These are phyloP conservation scores for Carapus acus DNA, from an alignment of 2,797 vertebrate species.

Conservation along the genomic window DNA sequence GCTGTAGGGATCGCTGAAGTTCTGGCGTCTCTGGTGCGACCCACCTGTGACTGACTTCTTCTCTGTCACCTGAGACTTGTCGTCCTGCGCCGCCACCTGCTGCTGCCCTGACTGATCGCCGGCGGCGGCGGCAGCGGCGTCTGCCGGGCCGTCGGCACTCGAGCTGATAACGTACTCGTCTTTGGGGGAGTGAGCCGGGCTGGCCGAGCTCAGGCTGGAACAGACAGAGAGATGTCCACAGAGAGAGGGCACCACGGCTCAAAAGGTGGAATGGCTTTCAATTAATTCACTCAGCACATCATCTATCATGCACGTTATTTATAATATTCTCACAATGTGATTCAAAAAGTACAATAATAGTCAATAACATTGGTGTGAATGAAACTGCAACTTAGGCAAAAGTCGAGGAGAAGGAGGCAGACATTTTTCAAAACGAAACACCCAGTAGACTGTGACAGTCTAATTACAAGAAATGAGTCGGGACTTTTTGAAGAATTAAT, in stretches of 20 bases:
- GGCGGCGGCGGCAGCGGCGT: constrained; percentile 76
- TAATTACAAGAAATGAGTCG: too few relatives aligned
- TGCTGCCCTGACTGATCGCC: constrained; percentile 79
- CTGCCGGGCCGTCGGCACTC: constrained; percentile 73
- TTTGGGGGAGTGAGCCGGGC: constrained; percentile 88
- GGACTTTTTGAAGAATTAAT: too few relatives aligned
- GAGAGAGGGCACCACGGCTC: constrained; percentile 48
- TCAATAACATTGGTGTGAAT: too few relatives aligned
- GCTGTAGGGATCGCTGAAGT: constrained; percentile 16
- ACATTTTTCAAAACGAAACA: too few relatives aligned
- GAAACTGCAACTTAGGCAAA: too few relatives aligned
- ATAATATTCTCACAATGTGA: too few relatives aligned
- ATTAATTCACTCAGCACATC: too few relatives aligned
- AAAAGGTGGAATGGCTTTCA: too few relatives aligned
- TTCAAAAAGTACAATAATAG: too few relatives aligned
- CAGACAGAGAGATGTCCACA: constrained; percentile 59
- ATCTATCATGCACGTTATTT: too few relatives aligned
- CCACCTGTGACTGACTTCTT: constrained; percentile 69
- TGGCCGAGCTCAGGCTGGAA: constrained; percentile 89
- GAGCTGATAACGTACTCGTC: constrained; percentile 80
- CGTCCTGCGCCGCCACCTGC: constrained; percentile 70
- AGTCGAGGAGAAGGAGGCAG: too few relatives aligned
- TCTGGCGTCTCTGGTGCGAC: constrained; percentile 47
- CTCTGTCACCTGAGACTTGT: constrained; percentile 78
- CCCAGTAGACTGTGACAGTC: too few relatives aligned